Evolutionary conservation across 1,140 invertebrate species (phyloP), one percentile per base, ranked within the genome.

Genomic region (Brachionus rubens): DNA sequence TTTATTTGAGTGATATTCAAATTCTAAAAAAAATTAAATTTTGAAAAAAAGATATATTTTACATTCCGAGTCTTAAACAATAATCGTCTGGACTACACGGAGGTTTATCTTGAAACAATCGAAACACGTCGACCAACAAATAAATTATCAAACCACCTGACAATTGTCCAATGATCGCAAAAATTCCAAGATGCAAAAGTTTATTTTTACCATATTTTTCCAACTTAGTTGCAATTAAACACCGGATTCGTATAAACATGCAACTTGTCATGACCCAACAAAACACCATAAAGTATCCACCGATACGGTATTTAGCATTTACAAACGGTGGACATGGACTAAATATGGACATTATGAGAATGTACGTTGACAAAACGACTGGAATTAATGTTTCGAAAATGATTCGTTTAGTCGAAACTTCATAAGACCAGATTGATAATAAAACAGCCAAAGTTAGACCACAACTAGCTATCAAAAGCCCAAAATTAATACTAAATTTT

Each of bases 361-460:
- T 59, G 19, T 54, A 75, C 33, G 50, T 46, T 3, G 36, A 56
- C 16, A 54, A 21, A 26, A 24, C 19, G 16, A 56, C 1, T 19
- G 33, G 41, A 7, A 75, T 33, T 4, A 54, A 50, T 0, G 43
- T 26, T 56, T 72, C 68, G 2, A 50, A 6, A 3, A 54, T 72
- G 10, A 72, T 48, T 14, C 68, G 68, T 50, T 26, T 48, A 2
- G 36, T 48, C 12, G 46, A 50, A 2, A 72, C 68, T 24, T 72
- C 43, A 54, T 72, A 72, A 12, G 65, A 70, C 36, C 36, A 70
- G 12, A 70, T 70, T 26, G 65, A 70, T 21, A 70, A 33, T 28
- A 70, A 33, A 46, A 70, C 47, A 10, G 65, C 65, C n/a, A 70
- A 46, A 30, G 65, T 47, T 50, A 59, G 36, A 28, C 54, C 54